Evolutionary conservation across 2,888 invertebrate genomes (phyloP), one percentile per base, ranked within the genome.

Genomic region (Sericinus montela): DNA sequence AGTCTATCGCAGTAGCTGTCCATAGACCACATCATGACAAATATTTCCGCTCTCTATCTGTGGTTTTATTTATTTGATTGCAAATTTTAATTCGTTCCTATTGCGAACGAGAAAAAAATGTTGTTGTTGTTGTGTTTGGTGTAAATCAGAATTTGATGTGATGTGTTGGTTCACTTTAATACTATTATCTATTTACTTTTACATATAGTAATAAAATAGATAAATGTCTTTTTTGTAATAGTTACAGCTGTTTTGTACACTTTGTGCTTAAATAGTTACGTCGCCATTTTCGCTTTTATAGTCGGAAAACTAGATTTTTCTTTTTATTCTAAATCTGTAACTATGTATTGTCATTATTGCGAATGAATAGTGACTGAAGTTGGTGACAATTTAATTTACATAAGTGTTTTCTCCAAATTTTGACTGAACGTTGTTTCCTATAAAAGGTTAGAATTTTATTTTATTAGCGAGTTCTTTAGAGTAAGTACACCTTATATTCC

Each of bases 201-300:
- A n/a, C 30, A 30, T 25, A 25, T 3, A 25, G 7, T 7, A 2
- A 11, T 14, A 47, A 19, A 45, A 14, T 16, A 50, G 13, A 41
- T 36, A n/a, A 5, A 36, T 30, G 34, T 14, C 35, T 40, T 37
- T 30, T 45, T 37, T 34, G 45, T 38, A 36, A 13, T 23, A 8
- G 5, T 5, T 19, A 45, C 40, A 50, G 25, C 23, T 41, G 34
- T 41, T 50, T 25, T 50, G 45, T 50, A 45, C 48, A 37, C 32
- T 45, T 37, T 40, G 32, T 41, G 41, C 23, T 32, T 45, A 57
- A 51, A 56, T 56, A 51, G 55, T 61, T 67, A 30, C 60, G 69
- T 68, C 69, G 72, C 71, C 71, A 74, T 72, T 71, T 72, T 71
- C 69, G 69, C 66, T 66, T 62, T 63, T 66, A 60, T 58, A 56